Conservation (phyloP, 2,797 vertebrate genomes). For the Carduelis carduelis region DNA sequence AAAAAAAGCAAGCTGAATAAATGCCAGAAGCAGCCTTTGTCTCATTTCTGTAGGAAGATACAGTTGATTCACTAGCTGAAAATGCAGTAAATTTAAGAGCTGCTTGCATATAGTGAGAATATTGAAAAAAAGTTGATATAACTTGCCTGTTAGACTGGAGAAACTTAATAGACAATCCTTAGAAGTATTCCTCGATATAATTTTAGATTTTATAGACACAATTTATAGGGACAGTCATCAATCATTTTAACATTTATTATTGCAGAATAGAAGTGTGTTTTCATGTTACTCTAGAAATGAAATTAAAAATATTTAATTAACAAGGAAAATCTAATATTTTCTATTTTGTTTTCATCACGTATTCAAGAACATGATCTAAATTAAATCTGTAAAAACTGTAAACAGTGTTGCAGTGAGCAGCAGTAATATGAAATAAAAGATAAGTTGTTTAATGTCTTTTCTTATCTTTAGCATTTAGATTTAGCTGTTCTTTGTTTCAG, state of each 20-base stretch:
- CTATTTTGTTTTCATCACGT: neutral
- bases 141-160: neutral
- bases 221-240: neutral
- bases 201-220: conserved; percentile 6
- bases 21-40: neutral
- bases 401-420: neutral
- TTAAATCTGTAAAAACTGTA: neutral
- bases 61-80: conserved; percentile 35
- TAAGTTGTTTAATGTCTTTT: neutral
- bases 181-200: neutral
- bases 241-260: neutral
- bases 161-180: neutral
- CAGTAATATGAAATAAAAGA: neutral
- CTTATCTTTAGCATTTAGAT: neutral
- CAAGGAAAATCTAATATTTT: neutral
- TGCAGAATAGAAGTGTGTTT: neutral
- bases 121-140: neutral
- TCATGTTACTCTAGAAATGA: neutral
- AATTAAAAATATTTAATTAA: neutral
- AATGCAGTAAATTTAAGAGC: conserved; percentile 38
- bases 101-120: conserved; percentile 23
- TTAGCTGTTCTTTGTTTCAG: neutral
- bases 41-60: neutral
- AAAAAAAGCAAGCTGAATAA: neutral
- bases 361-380: neutral